A percentile compares a stretch with the other conserved stretches of the same genome.
These are phyloP conservation scores for Ibycter americanus DNA, from an alignment of 2,797 vertebrate species.

Conservation along the genomic window DNA sequence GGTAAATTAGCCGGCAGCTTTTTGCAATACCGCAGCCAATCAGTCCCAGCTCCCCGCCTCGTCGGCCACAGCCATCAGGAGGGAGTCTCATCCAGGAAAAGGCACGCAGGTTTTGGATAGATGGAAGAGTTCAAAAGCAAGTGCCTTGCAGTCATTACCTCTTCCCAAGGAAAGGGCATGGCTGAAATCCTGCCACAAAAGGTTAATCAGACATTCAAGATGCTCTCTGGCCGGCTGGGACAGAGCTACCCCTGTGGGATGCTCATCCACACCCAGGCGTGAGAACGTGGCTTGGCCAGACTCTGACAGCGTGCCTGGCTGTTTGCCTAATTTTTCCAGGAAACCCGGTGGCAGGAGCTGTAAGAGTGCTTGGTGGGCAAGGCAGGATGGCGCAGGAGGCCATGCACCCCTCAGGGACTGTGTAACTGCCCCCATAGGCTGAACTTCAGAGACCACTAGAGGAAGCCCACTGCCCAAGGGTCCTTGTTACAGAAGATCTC, in stretches of 20 bases:
- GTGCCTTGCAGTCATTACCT: not conserved
- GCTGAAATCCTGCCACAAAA: not conserved
- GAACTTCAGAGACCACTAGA: not conserved
- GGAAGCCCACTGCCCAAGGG: not conserved
- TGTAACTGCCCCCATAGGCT: not conserved
- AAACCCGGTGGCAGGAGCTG: not conserved
- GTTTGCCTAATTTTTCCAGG: not conserved
- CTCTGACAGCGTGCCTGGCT: not conserved
- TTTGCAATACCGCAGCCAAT: not conserved
- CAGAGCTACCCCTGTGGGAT: not conserved
- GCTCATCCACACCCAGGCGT: accelerated
- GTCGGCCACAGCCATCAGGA: not conserved
- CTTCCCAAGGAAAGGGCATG: not conserved
- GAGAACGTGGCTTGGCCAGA: not conserved
- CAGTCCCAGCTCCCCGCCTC: not conserved
- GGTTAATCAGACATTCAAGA: not conserved
- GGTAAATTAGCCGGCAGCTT: not conserved
- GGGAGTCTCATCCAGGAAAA: not conserved
- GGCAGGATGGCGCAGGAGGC: not conserved
- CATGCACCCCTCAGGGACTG: accelerated
- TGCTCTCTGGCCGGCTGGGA: not conserved
- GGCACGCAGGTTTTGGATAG: accelerated
- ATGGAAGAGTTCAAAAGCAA: not conserved
- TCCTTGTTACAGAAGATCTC: not conserved
- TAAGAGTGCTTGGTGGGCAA: not conserved